A percentile compares a stretch with the other conserved stretches of the same genome.
These are phyloP conservation scores for Rostratula benghalensis DNA, from an alignment of 2,113 vertebrate species.

Conservation along the genomic window DNA sequence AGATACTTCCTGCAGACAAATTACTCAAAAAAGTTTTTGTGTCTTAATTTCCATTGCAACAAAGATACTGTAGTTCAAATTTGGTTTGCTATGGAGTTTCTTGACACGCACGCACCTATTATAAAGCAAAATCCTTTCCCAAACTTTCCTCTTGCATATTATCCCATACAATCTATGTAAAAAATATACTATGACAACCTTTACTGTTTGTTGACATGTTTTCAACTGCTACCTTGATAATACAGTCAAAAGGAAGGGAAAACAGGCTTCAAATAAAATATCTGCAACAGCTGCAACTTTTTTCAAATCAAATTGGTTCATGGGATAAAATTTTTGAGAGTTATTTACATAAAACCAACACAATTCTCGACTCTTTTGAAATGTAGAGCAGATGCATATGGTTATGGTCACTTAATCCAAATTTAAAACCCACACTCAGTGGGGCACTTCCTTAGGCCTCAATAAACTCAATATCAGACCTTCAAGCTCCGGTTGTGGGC, in stretches of 20 bases:
- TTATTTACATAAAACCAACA: not conserved
- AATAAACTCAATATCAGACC: not conserved
- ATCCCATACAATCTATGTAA: not conserved
- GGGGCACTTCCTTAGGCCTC: not conserved
- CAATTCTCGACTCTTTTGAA: not conserved
- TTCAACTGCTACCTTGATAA: not conserved
- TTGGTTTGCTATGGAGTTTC: not conserved
- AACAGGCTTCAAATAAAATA: not conserved
- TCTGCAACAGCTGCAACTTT: not conserved
- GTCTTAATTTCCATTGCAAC: not conserved
- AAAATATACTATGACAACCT: not conserved
- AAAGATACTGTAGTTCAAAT: constrained; percentile 10
- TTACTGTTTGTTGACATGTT: not conserved
- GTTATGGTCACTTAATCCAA: not conserved
- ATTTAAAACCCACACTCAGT: not conserved
- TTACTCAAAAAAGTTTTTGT: not conserved
- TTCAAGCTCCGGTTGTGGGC: not conserved
- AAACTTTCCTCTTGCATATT: not conserved
- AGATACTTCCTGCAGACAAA: not conserved
- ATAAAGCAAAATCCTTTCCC: not conserved
- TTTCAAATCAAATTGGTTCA: not conserved
- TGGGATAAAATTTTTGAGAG: not conserved
- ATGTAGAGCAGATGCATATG: not conserved
- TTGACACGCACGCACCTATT: not conserved
- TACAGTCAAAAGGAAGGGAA: not conserved